Percentiles rank a stretch among this genome's conserved stretches.
Evolutionary conservation across 2,888 invertebrate species (phyloP).

Genomic region (Nematopogon swammerdamellus): DNA sequence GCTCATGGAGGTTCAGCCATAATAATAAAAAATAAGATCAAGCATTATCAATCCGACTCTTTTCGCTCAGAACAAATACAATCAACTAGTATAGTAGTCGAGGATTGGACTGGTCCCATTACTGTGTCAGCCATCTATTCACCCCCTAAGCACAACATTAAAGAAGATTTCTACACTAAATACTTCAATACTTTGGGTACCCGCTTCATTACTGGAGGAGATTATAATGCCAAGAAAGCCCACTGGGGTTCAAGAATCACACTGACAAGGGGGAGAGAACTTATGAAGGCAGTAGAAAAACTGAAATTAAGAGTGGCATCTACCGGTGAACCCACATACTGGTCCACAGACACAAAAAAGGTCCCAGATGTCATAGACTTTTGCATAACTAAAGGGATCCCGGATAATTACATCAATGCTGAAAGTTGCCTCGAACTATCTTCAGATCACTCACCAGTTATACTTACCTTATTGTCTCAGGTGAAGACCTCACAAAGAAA

Average conservation of each 20-base stretch:
- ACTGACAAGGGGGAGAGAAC: constrained; percentile 8
- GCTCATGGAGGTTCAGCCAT: constrained; percentile 13
- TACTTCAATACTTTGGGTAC: constrained; percentile 10
- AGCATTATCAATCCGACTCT: constrained; percentile 5
- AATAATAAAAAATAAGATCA: constrained; percentile 9
- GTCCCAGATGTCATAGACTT: constrained; percentile 10
- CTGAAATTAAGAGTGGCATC: constrained; percentile 1
- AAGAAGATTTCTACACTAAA: constrained; percentile 10
- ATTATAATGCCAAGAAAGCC: constrained; percentile 14
- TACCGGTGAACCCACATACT: constrained; percentile 12
- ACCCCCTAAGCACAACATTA: constrained; percentile 14
- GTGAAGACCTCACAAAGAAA: not conserved
- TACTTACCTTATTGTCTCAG: not conserved
- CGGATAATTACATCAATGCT: constrained; percentile 7
- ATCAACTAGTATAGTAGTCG: constrained; percentile 8
- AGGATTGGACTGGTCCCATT: constrained; percentile 1
- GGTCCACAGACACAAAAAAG: constrained; percentile 10
- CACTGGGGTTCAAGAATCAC: constrained; percentile 13
- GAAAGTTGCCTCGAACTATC: not conserved
- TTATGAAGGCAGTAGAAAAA: not conserved
- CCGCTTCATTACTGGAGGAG: constrained; percentile 13
- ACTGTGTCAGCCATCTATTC: constrained; percentile 9
- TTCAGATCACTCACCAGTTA: not conserved
- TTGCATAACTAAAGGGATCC: constrained; percentile 3
- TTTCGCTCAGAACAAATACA: constrained; percentile 10